A percentile compares a stretch with the other conserved stretches of the same genome.
phyloP scores from a whole-genome alignment of 1,140 invertebrate species.

The Panagrolaimus sp. region DNA sequence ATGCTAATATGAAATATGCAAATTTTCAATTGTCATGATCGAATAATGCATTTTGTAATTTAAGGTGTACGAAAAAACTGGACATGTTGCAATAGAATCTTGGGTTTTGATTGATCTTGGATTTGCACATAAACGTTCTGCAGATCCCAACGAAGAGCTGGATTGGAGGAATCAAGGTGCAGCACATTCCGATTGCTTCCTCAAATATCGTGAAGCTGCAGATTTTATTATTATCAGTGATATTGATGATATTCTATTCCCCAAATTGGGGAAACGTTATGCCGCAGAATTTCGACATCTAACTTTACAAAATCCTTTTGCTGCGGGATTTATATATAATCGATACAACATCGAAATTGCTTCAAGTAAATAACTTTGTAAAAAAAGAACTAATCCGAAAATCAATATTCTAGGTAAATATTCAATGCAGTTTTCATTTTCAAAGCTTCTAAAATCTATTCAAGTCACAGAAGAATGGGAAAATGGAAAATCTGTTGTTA shows the following conservation, averaged over 20 bases:
- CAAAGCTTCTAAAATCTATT: neutral
- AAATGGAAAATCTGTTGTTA: conserved; percentile 10
- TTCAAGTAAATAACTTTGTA: neutral
- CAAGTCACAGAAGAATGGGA: neutral
- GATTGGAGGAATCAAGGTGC: conserved; percentile 38
- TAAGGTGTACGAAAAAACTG: no score
- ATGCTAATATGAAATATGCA: no score
- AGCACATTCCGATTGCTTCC: conserved; percentile 38
- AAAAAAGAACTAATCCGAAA: neutral
- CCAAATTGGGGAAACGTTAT: conserved; percentile 21
- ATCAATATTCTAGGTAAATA: no score
- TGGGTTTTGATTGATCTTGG: no score
- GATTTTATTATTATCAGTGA: conserved; percentile 31
- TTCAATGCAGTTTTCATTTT: neutral
- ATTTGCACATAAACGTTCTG: neutral
- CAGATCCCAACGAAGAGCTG: conserved; percentile 15
- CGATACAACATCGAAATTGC: neutral
- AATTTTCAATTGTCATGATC: no score
- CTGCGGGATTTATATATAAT: conserved; percentile 3
- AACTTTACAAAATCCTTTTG: neutral
- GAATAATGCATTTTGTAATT: no score
- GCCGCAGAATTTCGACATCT: conserved; percentile 20
- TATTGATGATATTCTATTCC: conserved; percentile 33
- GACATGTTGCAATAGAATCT: no score
- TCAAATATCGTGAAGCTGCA: conserved; percentile 35